Evolutionary conservation across 2,888 invertebrate species (phyloP).

Genomic region (Drosophila birchii): DNA sequence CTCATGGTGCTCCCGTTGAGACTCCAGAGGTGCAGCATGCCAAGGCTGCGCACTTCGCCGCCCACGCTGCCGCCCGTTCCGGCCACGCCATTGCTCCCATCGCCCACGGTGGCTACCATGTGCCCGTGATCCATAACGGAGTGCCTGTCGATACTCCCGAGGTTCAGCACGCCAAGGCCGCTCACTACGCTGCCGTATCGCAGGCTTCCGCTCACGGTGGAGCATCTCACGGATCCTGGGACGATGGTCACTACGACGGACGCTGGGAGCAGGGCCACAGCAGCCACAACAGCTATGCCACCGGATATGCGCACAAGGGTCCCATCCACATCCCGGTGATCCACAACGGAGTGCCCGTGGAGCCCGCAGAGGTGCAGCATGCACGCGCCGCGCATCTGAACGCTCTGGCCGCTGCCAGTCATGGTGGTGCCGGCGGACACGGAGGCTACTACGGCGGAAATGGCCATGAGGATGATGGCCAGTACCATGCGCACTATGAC

Average conservation of each 20-base stretch:
- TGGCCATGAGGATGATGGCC: constrained; percentile 79
- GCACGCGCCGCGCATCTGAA: constrained; percentile 84
- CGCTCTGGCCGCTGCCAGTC: constrained; percentile 83
- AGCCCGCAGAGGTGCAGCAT: constrained; percentile 86
- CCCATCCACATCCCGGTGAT: constrained; percentile 85
- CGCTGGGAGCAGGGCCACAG: constrained; percentile 73
- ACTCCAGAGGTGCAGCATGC: constrained; percentile 85
- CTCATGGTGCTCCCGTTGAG: constrained; percentile 82
- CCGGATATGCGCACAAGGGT: constrained; percentile 82
- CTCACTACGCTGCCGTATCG: constrained; percentile 83
- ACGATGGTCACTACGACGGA: constrained; percentile 75
- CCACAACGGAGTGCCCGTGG: constrained; percentile 85
- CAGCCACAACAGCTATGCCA: constrained; percentile 65
- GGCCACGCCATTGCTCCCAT: constrained; percentile 73
- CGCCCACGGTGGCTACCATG: constrained; percentile 80
- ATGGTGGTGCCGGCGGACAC: constrained; percentile 57
- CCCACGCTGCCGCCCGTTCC: constrained; percentile 83
- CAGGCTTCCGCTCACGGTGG: constrained; percentile 75
- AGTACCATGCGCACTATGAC: constrained; percentile 76
- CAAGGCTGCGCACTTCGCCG: constrained; percentile 84
- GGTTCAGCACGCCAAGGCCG: constrained; percentile 85
- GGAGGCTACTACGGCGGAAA: constrained; percentile 75
- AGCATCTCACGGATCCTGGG: constrained; percentile 70
- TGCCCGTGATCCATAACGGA: constrained; percentile 85
- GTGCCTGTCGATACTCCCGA: constrained; percentile 86